A percentile compares a stretch with the other conserved stretches of the same genome.
phyloP scores from a whole-genome alignment of 2,888 invertebrate species.

The Pachycephus smyrnensis region DNA sequence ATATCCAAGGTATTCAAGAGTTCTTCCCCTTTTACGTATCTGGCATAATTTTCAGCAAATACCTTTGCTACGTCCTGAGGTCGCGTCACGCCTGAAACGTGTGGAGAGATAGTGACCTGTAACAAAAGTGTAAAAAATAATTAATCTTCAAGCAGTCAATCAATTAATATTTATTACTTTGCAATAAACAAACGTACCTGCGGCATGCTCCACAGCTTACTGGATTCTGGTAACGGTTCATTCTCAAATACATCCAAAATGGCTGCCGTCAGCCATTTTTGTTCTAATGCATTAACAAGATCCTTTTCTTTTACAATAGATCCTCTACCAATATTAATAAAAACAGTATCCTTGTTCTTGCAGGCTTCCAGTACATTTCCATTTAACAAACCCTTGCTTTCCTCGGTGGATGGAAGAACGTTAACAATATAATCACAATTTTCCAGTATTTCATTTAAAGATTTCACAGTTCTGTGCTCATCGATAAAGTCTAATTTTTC shows the following conservation, averaged over 20 bases:
- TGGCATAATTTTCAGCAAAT: constrained; percentile 66
- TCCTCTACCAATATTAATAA: constrained; percentile 74
- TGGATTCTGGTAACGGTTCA: constrained; percentile 69
- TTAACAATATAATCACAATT: constrained; percentile 71
- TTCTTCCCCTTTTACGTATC: constrained; percentile 58
- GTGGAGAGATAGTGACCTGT: constrained; percentile 68
- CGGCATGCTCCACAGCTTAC: constrained; percentile 69
- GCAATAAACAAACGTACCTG: constrained; percentile 57
- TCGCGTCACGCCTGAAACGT: constrained; percentile 64
- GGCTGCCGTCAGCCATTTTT: constrained; percentile 70
- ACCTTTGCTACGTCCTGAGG: constrained; percentile 66
- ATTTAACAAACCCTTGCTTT: constrained; percentile 69
- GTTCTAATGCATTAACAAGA: constrained; percentile 68
- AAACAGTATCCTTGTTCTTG: constrained; percentile 65
- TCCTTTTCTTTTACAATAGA: constrained; percentile 69
- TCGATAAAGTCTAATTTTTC: constrained; percentile 36
- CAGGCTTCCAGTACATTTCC: constrained; percentile 68
- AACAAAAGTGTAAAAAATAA: constrained; percentile 30
- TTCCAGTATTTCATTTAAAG: constrained; percentile 61
- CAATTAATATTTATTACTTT: constrained; percentile 5
- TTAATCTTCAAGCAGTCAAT: neutral
- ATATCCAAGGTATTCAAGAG: constrained; percentile 63
- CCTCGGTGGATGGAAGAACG: constrained; percentile 69
- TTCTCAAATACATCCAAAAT: constrained; percentile 71
- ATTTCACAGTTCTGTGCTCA: constrained; percentile 55